phyloP scores from a whole-genome alignment of 1,140 invertebrate genomes.

The Liolophura sinensis region DNA sequence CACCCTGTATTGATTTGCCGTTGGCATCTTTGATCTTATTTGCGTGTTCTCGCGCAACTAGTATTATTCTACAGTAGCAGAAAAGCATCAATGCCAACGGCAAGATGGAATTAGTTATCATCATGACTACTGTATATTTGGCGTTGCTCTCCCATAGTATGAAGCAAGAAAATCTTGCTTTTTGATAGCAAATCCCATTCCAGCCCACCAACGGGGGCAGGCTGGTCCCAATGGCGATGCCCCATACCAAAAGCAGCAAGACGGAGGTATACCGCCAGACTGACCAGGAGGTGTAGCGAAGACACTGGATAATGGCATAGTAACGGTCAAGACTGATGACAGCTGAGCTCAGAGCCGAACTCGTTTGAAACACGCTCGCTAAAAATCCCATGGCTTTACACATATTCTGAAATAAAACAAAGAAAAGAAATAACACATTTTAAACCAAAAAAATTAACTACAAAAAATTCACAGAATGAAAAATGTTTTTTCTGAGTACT shows the following conservation, averaged over 20 bases:
- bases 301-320: conserved; percentile 32
- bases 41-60: conserved; percentile 27
- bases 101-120: conserved; percentile 8
- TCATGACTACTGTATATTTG: conserved; percentile 2
- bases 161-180: conserved; percentile 7
- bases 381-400: conserved; percentile 19
- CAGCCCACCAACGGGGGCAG: conserved; percentile 6
- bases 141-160: conserved; percentile 7
- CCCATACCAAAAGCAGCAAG: conserved; percentile 15
- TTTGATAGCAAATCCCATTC: conserved; percentile 7
- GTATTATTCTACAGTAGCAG: conserved; percentile 27
- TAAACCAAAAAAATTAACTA: too few relatives aligned
- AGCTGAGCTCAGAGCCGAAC: conserved; percentile 19
- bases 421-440: neutral
- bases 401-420: conserved; percentile 16
- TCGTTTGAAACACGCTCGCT: conserved; percentile 14
- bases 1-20: conserved; percentile 1
- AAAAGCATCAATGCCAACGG: conserved; percentile 22
- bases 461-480: too few relatives aligned
- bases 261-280: conserved; percentile 7
- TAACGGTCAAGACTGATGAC: conserved; percentile 29
- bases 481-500: too few relatives aligned
- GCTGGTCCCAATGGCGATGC: conserved; percentile 5
- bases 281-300: conserved; percentile 27
- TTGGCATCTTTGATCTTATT: conserved; percentile 23